Base-by-base conservation (phyloP, 2,888 invertebrate genomes). In the Amphimallon solstitiale region DNA sequence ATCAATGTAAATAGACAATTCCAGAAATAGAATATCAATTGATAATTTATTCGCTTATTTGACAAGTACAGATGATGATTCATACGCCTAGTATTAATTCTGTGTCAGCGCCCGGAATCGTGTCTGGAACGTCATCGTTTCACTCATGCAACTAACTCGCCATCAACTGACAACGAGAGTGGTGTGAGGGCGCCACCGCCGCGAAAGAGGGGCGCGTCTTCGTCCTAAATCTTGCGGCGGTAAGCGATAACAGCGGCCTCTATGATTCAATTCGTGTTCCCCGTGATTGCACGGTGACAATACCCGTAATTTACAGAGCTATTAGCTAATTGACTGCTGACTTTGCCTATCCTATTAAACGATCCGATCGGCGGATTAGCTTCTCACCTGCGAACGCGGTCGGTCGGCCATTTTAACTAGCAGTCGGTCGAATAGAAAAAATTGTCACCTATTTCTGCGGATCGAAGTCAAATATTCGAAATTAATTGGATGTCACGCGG, bases 241-340 rank as follows among this genome's bases (percentile, higher is more conserved):
- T 65, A 65, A 65, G 65, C 65, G 65, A 48, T 61, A 65, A 61
- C 40, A 60, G 43, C 65, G 51, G 38, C 29, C 65, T 63, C 48
- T 65, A 64, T 56, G 54, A 65, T 65, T 61, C 61, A 65, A 65
- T 65, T 65, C 64, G 48, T 56, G 60, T 51, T 67, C 40, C 63
- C 67, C 62, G 65, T 70, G 75, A 75, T 75, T 76, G 73, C 75
- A 52, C 67, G 67, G 68, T 72, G 77, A 77, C 77, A 77, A 76
- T 77, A 74, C 73, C 68, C 74, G 75, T 72, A 78, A 78, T 78
- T 78, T 77, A 71, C 76, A 70, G 73, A 56, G 67, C 77, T 76
- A 78, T 78, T 78, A 78, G 74, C 78, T 77, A 77, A 78, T 77
- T 78, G 77, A 76, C 76, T 77, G 77, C 77, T 76, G 77, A 75